Conservation (phyloP, 2,113 vertebrate genomes). For the Tupaia tana region DNA sequence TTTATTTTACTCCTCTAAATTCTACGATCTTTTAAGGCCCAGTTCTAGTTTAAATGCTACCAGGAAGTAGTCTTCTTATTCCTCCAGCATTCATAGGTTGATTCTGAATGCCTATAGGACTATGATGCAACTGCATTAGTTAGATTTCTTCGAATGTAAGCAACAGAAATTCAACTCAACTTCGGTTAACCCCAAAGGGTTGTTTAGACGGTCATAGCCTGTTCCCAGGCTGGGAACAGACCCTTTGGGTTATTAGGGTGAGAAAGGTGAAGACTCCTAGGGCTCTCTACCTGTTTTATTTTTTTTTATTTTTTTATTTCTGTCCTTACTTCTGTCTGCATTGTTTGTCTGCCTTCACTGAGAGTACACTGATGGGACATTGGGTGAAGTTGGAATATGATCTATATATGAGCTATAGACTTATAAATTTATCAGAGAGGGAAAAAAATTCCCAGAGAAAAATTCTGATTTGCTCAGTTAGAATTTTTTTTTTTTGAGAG, state of each 20-base stretch:
- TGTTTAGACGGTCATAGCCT: neutral
- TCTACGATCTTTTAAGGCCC: neutral
- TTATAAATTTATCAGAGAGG: neutral
- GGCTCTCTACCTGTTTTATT: neutral
- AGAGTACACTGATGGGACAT: neutral
- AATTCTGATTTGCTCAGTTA: neutral
- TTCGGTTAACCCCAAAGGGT: neutral
- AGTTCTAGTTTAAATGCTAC: neutral
- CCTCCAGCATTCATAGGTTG: neutral
- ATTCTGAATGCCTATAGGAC: neutral
- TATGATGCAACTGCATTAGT: neutral
- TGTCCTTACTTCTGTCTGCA: neutral
- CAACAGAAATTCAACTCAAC: neutral
- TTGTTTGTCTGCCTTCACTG: neutral
- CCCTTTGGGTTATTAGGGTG: neutral
- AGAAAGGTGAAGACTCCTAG: neutral
- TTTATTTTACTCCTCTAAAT: slow-evolving; percentile 1
- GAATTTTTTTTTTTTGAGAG: too few relatives aligned
- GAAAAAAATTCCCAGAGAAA: neutral
- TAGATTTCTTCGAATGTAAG: neutral
- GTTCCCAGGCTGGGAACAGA: neutral
- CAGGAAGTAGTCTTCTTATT: neutral
- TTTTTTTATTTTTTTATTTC: neutral
- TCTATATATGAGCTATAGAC: neutral
- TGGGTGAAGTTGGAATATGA: neutral